Percentiles rank a stretch among this genome's conserved stretches.
Conservation (phyloP, 2,888 invertebrate species). For the Cyrtodaria siliqua region DNA sequence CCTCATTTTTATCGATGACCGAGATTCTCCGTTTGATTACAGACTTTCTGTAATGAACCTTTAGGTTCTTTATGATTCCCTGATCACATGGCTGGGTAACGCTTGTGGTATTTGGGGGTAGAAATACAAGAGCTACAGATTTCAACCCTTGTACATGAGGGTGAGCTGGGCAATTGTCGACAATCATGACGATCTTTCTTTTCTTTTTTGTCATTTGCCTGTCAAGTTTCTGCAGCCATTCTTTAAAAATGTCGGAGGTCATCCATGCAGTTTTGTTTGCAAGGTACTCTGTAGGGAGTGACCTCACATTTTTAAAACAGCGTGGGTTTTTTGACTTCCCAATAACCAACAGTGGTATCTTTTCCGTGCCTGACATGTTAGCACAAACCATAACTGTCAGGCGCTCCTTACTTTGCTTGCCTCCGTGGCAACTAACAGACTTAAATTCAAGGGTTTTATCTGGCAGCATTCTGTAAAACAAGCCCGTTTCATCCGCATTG, state of each 20-base stretch:
- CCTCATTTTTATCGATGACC: too few relatives aligned
- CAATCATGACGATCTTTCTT: not conserved
- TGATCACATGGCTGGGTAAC: too few relatives aligned
- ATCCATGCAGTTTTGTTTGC: conserved; percentile 67
- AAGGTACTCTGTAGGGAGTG: conserved; percentile 47
- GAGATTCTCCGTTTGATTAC: too few relatives aligned
- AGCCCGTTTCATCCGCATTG: conserved; percentile 61
- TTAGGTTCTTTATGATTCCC: too few relatives aligned
- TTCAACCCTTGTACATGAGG: too few relatives aligned
- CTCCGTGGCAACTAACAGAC: conserved; percentile 41
- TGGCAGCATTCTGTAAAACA: conserved; percentile 50
- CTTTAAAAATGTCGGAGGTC: conserved; percentile 55
- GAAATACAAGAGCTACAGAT: too few relatives aligned
- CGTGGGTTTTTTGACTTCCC: conserved; percentile 56
- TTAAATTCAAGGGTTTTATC: conserved; percentile 42
- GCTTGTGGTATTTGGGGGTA: too few relatives aligned
- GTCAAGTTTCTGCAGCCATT: conserved; percentile 56
- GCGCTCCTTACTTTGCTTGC: conserved; percentile 51
- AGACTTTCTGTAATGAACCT: too few relatives aligned
- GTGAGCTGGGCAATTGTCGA: too few relatives aligned
- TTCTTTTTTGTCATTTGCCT: not conserved
- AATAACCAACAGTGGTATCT: conserved; percentile 53
- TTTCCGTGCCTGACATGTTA: conserved; percentile 54
- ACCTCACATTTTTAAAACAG: conserved; percentile 52
- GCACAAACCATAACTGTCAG: conserved; percentile 52